Evolutionary conservation across 2,113 vertebrate genomes (phyloP).

Genomic region (Cranoglanis bouderius): DNA sequence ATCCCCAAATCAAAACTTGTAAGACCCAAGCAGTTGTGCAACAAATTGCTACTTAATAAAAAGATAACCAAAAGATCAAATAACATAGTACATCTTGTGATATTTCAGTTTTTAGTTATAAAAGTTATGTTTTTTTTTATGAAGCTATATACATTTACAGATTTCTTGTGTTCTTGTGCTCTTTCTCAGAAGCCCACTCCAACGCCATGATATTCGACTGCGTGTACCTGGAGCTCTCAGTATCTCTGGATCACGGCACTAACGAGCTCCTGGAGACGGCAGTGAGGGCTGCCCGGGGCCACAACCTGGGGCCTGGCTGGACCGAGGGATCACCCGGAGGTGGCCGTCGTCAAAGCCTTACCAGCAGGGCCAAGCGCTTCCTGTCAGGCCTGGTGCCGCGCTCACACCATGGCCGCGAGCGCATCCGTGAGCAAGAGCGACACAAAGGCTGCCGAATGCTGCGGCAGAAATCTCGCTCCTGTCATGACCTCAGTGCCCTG

Average conservation of each 20-base stretch:
- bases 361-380: conserved; percentile 86
- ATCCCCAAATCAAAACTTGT: neutral
- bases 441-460: conserved; percentile 80
- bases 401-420: conserved; percentile 72
- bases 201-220: conserved; percentile 83
- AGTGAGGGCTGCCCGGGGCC: conserved; percentile 80
- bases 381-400: conserved; percentile 83
- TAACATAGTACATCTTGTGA: too few species aligned
- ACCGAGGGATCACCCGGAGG: conserved; percentile 65
- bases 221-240: conserved; percentile 85
- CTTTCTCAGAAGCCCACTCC: conserved; percentile 76
- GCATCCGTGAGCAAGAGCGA: conserved; percentile 70
- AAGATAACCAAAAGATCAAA: too few species aligned
- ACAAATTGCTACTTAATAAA: too few species aligned
- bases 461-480: conserved; percentile 89
- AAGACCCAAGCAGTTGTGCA: neutral
- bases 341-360: conserved; percentile 82
- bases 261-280: conserved; percentile 84
- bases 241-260: conserved; percentile 86
- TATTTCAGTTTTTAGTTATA: neutral
- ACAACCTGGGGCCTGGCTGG: conserved; percentile 73
- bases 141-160: neutral
- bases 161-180: neutral
- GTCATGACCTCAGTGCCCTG: conserved; percentile 85
- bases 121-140: neutral